Percentiles rank a stretch among this genome's conserved stretches.
Evolutionary conservation across 2,888 invertebrate genomes (phyloP).

Genomic region (Dromius quadrimaculatus): DNA sequence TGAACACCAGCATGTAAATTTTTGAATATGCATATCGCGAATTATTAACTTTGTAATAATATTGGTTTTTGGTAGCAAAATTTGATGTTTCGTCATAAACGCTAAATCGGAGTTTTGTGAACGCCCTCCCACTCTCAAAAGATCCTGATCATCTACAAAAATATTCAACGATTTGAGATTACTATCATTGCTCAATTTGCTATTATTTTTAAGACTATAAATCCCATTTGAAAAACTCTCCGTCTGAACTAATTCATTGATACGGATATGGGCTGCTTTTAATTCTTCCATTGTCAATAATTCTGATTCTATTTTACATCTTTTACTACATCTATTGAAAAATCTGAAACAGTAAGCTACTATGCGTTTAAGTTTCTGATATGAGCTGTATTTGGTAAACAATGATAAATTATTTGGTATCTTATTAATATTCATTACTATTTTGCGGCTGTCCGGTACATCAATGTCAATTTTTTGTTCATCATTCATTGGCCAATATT

Average conservation of each 20-base stretch:
- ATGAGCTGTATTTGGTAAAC: slow-evolving; percentile 45
- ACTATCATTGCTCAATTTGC: no score
- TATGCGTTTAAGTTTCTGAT: slow-evolving; percentile 44
- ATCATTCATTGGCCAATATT: neutral
- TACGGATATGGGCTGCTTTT: neutral
- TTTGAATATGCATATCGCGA: no score
- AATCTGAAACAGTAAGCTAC: slow-evolving; percentile 46
- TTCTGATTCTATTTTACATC: neutral
- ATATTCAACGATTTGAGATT: no score
- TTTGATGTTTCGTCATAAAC: no score
- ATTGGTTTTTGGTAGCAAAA: no score
- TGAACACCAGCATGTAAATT: no score
- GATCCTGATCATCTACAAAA: no score
- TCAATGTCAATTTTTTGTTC: neutral
- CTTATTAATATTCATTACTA: neutral
- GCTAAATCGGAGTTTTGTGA: no score
- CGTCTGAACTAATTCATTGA: slow-evolving; percentile 11
- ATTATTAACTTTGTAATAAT: no score
- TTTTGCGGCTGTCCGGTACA: neutral
- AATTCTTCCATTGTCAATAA: slow-evolving; percentile 16
- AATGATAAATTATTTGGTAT: slow-evolving; percentile 5
- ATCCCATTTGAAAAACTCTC: slow-evolving; percentile 20
- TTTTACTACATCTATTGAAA: slow-evolving; percentile 5
- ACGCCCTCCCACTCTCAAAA: no score
- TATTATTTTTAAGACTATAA: slow-evolving; percentile 18